Conservation (phyloP, 2,888 invertebrate genomes). For the Autographa gamma region DNA sequence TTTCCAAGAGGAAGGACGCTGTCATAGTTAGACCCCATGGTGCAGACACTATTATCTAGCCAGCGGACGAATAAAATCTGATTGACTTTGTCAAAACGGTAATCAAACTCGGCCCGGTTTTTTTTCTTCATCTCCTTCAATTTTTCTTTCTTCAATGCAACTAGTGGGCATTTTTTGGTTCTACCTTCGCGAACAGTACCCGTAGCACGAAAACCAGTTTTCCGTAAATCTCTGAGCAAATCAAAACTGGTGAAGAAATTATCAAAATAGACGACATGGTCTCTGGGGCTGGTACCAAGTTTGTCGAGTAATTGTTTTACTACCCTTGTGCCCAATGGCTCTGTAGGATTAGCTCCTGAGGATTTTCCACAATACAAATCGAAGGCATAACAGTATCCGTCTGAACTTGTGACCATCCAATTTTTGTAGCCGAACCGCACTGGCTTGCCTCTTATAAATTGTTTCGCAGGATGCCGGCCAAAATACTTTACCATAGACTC, state of each 20-base stretch:
- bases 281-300: slow-evolving; percentile 36
- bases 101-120: slow-evolving; percentile 53
- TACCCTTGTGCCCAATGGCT: slow-evolving; percentile 41
- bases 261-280: slow-evolving; percentile 47
- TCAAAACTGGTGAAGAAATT: slow-evolving; percentile 51
- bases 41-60: slow-evolving; percentile 57
- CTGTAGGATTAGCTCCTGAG: slow-evolving; percentile 23
- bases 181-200: slow-evolving; percentile 55
- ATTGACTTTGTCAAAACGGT: slow-evolving; percentile 54
- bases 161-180: slow-evolving; percentile 53
- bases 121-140: slow-evolving; percentile 57
- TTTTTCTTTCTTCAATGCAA: too few relatives aligned
- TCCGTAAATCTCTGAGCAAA: slow-evolving; percentile 39
- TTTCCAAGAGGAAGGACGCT: slow-evolving; percentile 50
- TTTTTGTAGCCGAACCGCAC: slow-evolving; percentile 54
- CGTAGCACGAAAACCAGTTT: slow-evolving; percentile 44
- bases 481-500: slow-evolving; percentile 51
- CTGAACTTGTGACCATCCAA: slow-evolving; percentile 49
- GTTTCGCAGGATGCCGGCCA: too few relatives aligned
- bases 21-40: slow-evolving; percentile 55
- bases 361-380: slow-evolving; percentile 49
- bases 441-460: slow-evolving; percentile 39
- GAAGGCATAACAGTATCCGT: slow-evolving; percentile 50
- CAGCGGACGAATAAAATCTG: slow-evolving; percentile 53
- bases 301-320: slow-evolving; percentile 49